phyloP scores from a whole-genome alignment of 2,888 invertebrate species.

The Tyria jacobaeae region DNA sequence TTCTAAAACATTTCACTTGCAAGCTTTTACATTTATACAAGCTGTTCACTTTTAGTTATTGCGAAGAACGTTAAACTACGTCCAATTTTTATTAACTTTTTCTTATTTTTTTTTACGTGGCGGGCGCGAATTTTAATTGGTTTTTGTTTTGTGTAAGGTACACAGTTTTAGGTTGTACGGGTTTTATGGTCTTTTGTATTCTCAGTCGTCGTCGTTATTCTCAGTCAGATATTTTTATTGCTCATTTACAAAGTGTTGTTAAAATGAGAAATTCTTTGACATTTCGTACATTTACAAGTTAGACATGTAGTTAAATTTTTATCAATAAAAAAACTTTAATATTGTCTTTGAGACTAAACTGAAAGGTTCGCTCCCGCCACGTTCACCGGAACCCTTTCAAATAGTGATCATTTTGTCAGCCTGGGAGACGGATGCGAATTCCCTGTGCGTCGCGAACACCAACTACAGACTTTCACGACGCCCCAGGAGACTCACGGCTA shows the following conservation, averaged over 20 bases:
- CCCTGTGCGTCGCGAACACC: conserved; percentile 91
- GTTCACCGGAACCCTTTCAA: conserved; percentile 45
- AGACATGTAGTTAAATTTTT: neutral
- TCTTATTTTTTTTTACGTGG: conserved; percentile 24
- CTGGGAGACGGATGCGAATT: conserved; percentile 95
- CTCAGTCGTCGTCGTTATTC: too few relatives aligned
- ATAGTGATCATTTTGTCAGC: conserved; percentile 87
- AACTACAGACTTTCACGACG: conserved; percentile 79
- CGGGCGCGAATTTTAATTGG: conserved; percentile 35
- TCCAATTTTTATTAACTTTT: conserved; percentile 6
- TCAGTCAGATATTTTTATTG: too few relatives aligned
- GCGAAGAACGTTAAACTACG: conserved; percentile 7
- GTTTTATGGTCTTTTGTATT: too few relatives aligned
- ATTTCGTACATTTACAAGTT: neutral
- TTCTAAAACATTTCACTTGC: conserved; percentile 25
- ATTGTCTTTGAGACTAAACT: conserved; percentile 3
- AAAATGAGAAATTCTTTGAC: neutral
- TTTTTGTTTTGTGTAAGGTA: neutral
- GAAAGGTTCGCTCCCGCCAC: conserved; percentile 47
- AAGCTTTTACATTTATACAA: conserved; percentile 25
- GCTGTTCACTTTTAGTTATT: conserved; percentile 19
- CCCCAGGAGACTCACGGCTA: conserved; percentile 87
- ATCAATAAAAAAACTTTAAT: neutral
- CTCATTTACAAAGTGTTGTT: neutral
- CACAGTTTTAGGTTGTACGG: neutral